Percentiles rank a stretch among this genome's conserved stretches.
Evolutionary conservation across 2,113 vertebrate species (phyloP).

Genomic region (Laticauda laticaudata): DNA sequence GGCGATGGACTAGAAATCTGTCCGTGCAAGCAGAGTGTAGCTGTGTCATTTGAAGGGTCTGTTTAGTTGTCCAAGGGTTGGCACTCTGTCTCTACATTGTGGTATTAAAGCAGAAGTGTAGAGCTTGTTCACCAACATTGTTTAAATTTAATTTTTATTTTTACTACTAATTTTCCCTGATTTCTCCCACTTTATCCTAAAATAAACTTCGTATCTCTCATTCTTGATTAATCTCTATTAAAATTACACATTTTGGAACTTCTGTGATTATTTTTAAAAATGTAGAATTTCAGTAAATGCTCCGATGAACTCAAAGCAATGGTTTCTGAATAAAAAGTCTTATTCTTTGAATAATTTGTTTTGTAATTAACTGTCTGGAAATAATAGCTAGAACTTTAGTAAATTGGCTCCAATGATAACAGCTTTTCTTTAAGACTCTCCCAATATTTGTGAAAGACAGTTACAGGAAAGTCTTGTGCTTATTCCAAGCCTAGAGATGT

Average conservation of each 20-base stretch:
- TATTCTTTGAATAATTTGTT: background rate
- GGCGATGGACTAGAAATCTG: background rate
- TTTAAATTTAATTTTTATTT: background rate
- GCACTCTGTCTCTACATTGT: background rate
- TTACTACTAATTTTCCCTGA: background rate
- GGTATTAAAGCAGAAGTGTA: background rate
- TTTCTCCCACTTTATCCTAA: background rate
- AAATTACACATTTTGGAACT: background rate
- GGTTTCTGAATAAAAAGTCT: background rate
- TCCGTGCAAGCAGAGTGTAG: too few species aligned
- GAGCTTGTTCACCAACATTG: background rate
- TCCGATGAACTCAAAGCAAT: background rate
- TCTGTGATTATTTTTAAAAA: background rate
- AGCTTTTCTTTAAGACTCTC: background rate
- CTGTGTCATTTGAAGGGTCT: background rate
- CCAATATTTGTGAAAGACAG: background rate
- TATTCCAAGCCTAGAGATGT: background rate
- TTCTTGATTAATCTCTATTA: background rate
- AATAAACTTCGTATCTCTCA: background rate
- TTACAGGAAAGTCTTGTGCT: background rate
- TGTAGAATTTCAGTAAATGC: background rate
- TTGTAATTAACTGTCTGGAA: background rate
- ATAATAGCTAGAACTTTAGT: background rate
- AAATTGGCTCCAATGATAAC: background rate
- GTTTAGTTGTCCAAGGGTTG: background rate